Conservation (phyloP, 2,888 invertebrate species). For the Aleiodes alternator region DNA sequence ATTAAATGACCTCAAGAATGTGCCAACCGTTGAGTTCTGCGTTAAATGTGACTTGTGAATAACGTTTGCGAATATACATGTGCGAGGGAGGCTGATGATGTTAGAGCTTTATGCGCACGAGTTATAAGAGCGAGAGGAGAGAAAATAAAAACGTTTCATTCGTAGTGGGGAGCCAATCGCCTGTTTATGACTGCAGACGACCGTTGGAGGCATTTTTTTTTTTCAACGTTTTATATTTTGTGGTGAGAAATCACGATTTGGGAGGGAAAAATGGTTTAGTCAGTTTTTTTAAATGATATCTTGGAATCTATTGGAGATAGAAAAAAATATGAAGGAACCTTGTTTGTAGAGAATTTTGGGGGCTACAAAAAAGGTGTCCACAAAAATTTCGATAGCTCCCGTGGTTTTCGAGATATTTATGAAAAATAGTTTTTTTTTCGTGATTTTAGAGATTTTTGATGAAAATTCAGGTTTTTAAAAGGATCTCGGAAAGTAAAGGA, state of each 20-base stretch:
- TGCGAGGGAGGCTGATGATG: slow-evolving; percentile 24
- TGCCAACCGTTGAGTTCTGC: slow-evolving; percentile 17
- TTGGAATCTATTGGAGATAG: no score
- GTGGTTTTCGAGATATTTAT: no score
- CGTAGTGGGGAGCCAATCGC: slow-evolving; percentile 33
- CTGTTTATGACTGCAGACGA: slow-evolving; percentile 29
- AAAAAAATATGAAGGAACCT: not conserved
- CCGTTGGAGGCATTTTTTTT: slow-evolving; percentile 8
- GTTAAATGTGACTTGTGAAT: slow-evolving; percentile 34
- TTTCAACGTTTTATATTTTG: not conserved
- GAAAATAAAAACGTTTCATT: not conserved
- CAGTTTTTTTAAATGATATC: no score
- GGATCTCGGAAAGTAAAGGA: no score
- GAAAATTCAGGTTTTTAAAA: no score
- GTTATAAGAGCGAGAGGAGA: not conserved
- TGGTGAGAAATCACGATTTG: not conserved
- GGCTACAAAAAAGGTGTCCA: no score
- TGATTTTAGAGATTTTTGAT: no score
- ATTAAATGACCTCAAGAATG: slow-evolving; percentile 14
- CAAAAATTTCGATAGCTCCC: no score
- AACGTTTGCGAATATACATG: slow-evolving; percentile 25
- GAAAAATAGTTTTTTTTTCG: no score
- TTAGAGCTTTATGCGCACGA: not conserved
- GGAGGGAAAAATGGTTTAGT: not conserved
- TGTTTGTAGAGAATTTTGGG: not conserved